A percentile compares a stretch with the other conserved stretches of the same genome.
Conservation (phyloP, 2,113 vertebrate species). For the Vicugna pacos region DNA sequence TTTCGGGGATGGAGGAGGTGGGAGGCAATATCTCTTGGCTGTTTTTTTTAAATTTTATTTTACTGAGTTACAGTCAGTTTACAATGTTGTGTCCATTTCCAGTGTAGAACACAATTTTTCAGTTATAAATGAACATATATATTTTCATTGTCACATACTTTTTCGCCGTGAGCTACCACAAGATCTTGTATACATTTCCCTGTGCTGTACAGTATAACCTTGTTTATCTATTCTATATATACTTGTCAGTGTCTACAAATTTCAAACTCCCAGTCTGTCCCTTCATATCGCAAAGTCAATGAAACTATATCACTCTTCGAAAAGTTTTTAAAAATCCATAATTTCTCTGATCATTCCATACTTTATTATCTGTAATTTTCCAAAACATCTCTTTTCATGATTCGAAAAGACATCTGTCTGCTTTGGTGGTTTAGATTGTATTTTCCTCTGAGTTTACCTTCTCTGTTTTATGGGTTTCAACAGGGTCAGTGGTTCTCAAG, state of each 20-base stretch:
- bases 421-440: background rate
- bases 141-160: too few species aligned
- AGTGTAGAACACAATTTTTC: too few species aligned
- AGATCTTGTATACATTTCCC: too few species aligned
- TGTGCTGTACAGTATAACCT: too few species aligned
- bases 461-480: background rate
- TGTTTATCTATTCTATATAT: too few species aligned
- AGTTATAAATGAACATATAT: too few species aligned
- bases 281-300: background rate
- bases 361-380: background rate
- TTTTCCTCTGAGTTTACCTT: background rate
- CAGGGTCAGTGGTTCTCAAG: background rate
- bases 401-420: background rate
- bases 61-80: too few species aligned
- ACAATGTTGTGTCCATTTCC: too few species aligned
- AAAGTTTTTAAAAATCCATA: background rate
- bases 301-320: background rate
- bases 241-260: too few species aligned
- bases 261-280: too few species aligned
- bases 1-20: background rate
- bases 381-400: background rate
- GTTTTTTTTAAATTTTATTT: background rate
- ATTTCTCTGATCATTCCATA: background rate
- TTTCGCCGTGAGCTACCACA: too few species aligned
- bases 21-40: background rate